Conservation (phyloP, 1,140 invertebrate species). For the Aphis craccivora region DNA sequence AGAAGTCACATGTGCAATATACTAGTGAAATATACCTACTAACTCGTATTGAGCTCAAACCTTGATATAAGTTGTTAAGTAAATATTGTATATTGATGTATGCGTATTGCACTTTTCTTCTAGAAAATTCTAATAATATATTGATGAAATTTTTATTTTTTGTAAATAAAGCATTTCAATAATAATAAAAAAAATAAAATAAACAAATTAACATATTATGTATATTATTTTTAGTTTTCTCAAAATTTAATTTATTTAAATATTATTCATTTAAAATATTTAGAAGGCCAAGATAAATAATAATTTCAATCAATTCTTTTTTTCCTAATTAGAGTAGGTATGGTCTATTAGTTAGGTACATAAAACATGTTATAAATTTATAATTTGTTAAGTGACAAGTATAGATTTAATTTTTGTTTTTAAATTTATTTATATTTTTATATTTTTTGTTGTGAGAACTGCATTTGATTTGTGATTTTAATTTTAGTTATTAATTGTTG, state of each 20-base stretch:
- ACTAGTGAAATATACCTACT: not conserved
- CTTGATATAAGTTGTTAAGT: not conserved
- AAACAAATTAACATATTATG: not conserved
- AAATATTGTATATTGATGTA: not conserved
- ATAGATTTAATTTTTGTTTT: slow-evolving; percentile 31
- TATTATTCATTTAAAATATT: not conserved
- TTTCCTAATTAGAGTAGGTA: slow-evolving; percentile 11
- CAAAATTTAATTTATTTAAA: not conserved
- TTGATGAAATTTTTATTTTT: not conserved
- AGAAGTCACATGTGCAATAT: not conserved
- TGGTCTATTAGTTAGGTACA: not conserved
- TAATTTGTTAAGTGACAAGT: not conserved
- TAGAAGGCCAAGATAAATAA: not conserved
- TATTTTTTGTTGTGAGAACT: slow-evolving; percentile 23
- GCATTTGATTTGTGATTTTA: slow-evolving; percentile 49
- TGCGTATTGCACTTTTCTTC: not conserved
- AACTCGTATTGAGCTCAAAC: not conserved
- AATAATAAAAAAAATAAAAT: no score
- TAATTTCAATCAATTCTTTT: not conserved
- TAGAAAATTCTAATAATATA: not conserved
- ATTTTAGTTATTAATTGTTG: slow-evolving; percentile 3
- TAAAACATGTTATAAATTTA: not conserved
- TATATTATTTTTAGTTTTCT: not conserved
- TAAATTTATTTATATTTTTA: not conserved
- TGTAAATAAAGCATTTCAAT: not conserved